Percentiles rank a stretch among this genome's conserved stretches.
phyloP scores from a whole-genome alignment of 2,888 invertebrate species.

The Hylaea fasciaria region DNA sequence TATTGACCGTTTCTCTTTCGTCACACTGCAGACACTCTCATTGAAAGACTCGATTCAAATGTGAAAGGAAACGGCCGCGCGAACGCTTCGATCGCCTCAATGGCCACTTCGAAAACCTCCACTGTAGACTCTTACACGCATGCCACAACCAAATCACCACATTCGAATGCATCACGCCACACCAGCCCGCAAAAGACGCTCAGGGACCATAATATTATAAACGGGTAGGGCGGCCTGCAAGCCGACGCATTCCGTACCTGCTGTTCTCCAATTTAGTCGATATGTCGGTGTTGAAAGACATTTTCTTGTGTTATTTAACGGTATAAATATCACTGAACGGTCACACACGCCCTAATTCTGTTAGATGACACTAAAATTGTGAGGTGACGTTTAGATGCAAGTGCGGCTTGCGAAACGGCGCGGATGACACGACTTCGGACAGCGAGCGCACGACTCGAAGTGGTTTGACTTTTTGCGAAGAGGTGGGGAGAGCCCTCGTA shows the following conservation, averaged over 20 bases:
- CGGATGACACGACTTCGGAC: slow-evolving; percentile 59
- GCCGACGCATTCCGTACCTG: slow-evolving; percentile 72
- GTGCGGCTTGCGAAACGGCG: slow-evolving; percentile 70
- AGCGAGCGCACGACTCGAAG: slow-evolving; percentile 63
- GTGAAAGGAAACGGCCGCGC: slow-evolving; percentile 54
- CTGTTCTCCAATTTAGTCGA: slow-evolving; percentile 82
- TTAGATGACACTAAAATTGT: slow-evolving; percentile 65
- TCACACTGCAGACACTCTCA: slow-evolving; percentile 39
- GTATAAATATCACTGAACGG: slow-evolving; percentile 80
- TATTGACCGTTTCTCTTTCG: slow-evolving; percentile 37
- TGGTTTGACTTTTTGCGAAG: slow-evolving; percentile 74
- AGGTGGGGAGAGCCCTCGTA: slow-evolving; percentile 75
- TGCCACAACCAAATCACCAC: slow-evolving; percentile 35
- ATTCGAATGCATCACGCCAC: slow-evolving; percentile 52
- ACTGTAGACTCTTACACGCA: slow-evolving; percentile 19
- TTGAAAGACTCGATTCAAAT: slow-evolving; percentile 40
- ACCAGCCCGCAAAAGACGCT: slow-evolving; percentile 51
- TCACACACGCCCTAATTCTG: slow-evolving; percentile 74
- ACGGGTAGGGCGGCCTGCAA: slow-evolving; percentile 48
- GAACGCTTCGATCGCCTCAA: slow-evolving; percentile 34
- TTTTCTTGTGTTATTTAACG: slow-evolving; percentile 80
- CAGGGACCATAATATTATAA: slow-evolving; percentile 44
- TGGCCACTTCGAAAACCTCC: slow-evolving; percentile 30
- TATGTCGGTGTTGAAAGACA: slow-evolving; percentile 82
- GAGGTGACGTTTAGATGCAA: slow-evolving; percentile 63